Evolutionary conservation across 2,113 vertebrate genomes (phyloP), one percentile per base, ranked within the genome.

Genomic region (Anseranas semipalmata): DNA sequence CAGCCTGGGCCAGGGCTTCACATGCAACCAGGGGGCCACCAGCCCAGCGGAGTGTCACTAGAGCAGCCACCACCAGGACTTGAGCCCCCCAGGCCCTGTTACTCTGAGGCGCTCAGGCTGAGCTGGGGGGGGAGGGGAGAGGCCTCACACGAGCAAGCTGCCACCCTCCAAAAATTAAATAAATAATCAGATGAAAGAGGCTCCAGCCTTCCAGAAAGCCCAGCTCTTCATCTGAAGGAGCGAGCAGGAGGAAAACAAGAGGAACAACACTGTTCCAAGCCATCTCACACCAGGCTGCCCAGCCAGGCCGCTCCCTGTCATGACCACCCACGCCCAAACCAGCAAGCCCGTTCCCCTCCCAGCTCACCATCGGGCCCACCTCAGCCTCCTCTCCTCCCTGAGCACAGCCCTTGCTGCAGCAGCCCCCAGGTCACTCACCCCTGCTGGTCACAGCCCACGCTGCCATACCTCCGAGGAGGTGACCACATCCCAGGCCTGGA

Each of bases 361-460:
- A 33, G 6, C 43, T 56, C 77, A 50, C 66, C n/a, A 22, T 11
- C 52, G 43, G 39, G 17, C 37, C 19, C 22, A 32, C 7, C 10
- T n/a, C 41, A 32, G 20, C 24, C 52, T 48, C 37, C 20, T 55
- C 22, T 35, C 77, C 35, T 48, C 63, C 33, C 52, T 33, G 30
- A 22, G n/a, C 24, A 52, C 22, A 76, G 5, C 32, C 43, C 71
- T 16, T 16, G 3, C 58, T 6, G 4, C 24, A 41, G 11, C 52
- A 87, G 14, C 27, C 41, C 59, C 41, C 35, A 32, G 2, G 12
- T 60, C 20, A 62, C 75, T 85, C 46, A 82, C 65, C 32, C 5
- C 22, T 70, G 2, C 28, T 53, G 5, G 7, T 10, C 4, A 0
- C 39, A 71, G n/a, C 15, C 27, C 28, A 32, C 0, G 0, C 19